Evolutionary conservation across 2,888 invertebrate species (phyloP).

Genomic region (Drepana falcataria): DNA sequence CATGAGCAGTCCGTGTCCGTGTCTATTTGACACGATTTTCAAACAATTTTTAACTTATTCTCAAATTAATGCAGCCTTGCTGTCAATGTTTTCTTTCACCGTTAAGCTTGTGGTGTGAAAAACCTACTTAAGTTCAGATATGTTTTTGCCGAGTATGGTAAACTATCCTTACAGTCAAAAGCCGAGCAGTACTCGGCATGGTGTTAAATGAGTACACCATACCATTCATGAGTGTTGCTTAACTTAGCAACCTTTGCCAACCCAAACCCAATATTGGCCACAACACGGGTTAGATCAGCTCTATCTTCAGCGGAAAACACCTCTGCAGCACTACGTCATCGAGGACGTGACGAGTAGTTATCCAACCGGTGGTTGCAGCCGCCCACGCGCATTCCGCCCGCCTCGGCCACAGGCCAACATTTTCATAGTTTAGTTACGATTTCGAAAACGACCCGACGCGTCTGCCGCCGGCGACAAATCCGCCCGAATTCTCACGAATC

Average conservation of each 20-base stretch:
- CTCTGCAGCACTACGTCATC: slow-evolving; percentile 71
- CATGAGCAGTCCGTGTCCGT: too few species aligned
- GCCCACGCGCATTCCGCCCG: slow-evolving; percentile 71
- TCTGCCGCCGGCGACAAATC: slow-evolving; percentile 74
- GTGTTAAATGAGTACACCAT: not conserved
- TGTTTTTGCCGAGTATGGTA: too few species aligned
- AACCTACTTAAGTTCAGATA: too few species aligned
- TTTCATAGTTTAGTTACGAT: slow-evolving; percentile 79
- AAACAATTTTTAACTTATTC: too few species aligned
- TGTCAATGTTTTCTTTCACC: too few species aligned
- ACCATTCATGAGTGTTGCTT: not conserved
- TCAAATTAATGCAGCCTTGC: too few species aligned
- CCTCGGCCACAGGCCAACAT: slow-evolving; percentile 71
- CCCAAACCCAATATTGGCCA: slow-evolving; percentile 31
- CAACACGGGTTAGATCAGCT: slow-evolving; percentile 51
- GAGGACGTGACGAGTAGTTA: slow-evolving; percentile 52
- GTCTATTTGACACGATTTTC: too few species aligned
- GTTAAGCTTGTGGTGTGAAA: too few species aligned
- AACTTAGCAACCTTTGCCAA: slow-evolving; percentile 3
- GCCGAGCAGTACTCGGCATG: not conserved
- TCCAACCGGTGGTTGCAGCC: slow-evolving; percentile 63
- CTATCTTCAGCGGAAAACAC: slow-evolving; percentile 76
- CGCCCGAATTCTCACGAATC: slow-evolving; percentile 65
- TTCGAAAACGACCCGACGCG: slow-evolving; percentile 79
- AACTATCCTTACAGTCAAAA: not conserved